Base-by-base conservation (phyloP, 2,888 invertebrate species). In the Saturnia pavonia region DNA sequence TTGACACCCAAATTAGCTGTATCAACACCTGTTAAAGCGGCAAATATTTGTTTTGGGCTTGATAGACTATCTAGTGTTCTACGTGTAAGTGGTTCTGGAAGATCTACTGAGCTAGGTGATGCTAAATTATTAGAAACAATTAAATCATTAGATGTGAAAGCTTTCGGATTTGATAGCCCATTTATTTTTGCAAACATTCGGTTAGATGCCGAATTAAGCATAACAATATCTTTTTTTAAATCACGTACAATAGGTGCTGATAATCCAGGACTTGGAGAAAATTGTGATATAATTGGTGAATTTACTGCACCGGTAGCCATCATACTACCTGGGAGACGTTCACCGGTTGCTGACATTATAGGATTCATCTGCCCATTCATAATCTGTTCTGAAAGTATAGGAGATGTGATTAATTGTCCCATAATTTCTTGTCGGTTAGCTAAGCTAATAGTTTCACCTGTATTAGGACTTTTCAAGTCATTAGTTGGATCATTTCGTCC, bases 1-100 rank as follows among this genome's bases (percentile, higher is more conserved):
- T 73, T 78, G 8, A 79, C n/a, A 19, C 77, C 72, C 22, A 71
- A 34, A 27, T 45, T 65, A 25, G 45, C 40, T 25, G 68, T 67
- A n/a, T 68, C 63, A 22, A 70, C 43, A 22, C 71, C 69, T 16
- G 69, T 71, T 27, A 69, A 67, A 19, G 70, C 60, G 7, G 71
- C 65, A 19, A 71, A 65, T 25, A 68, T 69, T 14, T 63, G 40
- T 27, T 71, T 68, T 6, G 68, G 68, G 16, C n/a, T 63, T 12
- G 65, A 40, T 25, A 68, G 63, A 65, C 48, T 19, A 3, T 22
- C 65, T n/a, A 65, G 40, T 12, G 1, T 65, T 40, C 12, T 40
- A 40, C 65, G 40, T n/a, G 40, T 19, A 40, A 65, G 2, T n/a
- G 65, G n/a, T 40, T n/a, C 65, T 40, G 40, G 65, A 40, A 65